Evolutionary conservation across 2,113 vertebrate species (phyloP).

Genomic region (Gymnocephalus cernua): DNA sequence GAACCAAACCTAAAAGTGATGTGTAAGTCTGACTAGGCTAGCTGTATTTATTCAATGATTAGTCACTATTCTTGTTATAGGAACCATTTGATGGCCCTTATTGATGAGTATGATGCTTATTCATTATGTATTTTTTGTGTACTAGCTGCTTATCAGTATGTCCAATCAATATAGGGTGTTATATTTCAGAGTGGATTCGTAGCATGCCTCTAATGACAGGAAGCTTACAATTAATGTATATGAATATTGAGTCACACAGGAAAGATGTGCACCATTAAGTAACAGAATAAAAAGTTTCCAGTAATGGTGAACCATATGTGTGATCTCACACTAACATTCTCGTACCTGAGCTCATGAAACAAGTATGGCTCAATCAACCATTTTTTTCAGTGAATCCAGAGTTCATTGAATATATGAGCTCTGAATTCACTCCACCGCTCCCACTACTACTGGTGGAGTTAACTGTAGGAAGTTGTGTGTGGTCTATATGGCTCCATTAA

Average conservation of each 20-base stretch:
- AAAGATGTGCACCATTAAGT: slow-evolving; percentile 24
- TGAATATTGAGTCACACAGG: background rate
- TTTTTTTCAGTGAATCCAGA: slow-evolving; percentile 13
- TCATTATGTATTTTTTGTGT: background rate
- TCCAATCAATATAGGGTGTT: slow-evolving; percentile 16
- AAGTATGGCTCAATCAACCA: slow-evolving; percentile 1
- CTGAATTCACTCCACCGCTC: background rate
- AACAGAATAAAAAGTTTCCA: slow-evolving; percentile 22
- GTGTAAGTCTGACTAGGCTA: background rate
- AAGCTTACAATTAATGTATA: slow-evolving; percentile 40
- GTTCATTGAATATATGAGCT: background rate
- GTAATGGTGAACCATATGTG: slow-evolving; percentile 5
- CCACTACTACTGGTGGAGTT: slow-evolving; percentile 23
- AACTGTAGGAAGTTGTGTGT: slow-evolving; percentile 27
- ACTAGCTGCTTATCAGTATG: slow-evolving; percentile 18
- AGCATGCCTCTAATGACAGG: slow-evolving; percentile 38
- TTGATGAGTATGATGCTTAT: background rate
- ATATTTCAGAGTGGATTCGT: slow-evolving; percentile 41
- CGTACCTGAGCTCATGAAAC: slow-evolving; percentile 3
- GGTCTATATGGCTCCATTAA: slow-evolving; percentile 41
- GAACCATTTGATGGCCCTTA: background rate
- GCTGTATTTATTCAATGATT: slow-evolving; percentile 13
- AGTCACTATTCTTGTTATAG: background rate
- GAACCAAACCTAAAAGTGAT: slow-evolving; percentile 17
- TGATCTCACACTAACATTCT: slow-evolving; percentile 6